Conservation (phyloP, 2,113 vertebrate genomes). For the Larimichthys polyactis region DNA sequence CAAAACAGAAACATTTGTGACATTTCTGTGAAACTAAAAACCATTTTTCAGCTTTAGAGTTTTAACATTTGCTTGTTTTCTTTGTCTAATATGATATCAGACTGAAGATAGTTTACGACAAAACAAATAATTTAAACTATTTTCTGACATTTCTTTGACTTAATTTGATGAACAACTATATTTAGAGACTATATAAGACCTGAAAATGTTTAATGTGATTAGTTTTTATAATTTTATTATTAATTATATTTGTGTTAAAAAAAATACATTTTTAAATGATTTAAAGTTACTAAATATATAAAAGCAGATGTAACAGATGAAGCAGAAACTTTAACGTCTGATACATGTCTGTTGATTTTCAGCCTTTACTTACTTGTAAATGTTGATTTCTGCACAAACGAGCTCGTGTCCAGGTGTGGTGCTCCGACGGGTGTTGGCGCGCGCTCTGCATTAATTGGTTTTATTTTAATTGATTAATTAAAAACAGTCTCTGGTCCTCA, state of each 20-base stretch:
- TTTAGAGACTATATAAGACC: too few relatives aligned
- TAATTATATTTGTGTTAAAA: neutral
- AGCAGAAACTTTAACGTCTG: too few relatives aligned
- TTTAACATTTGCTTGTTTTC: neutral
- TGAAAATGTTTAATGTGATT: too few relatives aligned
- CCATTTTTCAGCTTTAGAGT: neutral
- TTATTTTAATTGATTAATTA: neutral
- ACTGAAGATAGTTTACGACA: neutral
- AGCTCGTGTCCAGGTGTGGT: neutral
- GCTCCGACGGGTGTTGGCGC: neutral
- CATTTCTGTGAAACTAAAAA: too few relatives aligned
- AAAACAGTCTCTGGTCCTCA: neutral
- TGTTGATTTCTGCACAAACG: too few relatives aligned
- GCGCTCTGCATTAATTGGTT: neutral
- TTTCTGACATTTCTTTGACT: too few relatives aligned
- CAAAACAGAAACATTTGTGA: neutral
- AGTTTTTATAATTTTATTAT: too few relatives aligned
- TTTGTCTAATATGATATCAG: neutral
- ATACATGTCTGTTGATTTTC: neutral
- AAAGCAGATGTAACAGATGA: too few relatives aligned
- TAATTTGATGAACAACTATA: too few relatives aligned
- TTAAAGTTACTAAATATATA: too few relatives aligned
- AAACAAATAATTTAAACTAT: too few relatives aligned
- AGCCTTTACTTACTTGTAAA: neutral
- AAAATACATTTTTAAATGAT: too few relatives aligned